These are phyloP conservation scores for Tiliacea citrago DNA, from an alignment of 2,888 invertebrate species.

Conservation along the genomic window DNA sequence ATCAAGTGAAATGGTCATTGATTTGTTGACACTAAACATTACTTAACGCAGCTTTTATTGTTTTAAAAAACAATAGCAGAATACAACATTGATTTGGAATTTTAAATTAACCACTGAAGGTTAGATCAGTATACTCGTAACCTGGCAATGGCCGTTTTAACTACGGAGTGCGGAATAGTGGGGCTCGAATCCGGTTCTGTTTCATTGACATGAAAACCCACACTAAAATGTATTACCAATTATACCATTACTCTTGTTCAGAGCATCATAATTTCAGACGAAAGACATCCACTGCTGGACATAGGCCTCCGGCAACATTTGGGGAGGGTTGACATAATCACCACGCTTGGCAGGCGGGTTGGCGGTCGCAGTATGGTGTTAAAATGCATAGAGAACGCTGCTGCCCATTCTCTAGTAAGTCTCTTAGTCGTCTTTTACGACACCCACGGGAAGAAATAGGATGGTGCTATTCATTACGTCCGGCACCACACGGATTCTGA, in stretches of 20 bases:
- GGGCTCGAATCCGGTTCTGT: slow-evolving; percentile 65
- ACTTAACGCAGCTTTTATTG: slow-evolving; percentile 66
- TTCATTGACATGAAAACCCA: slow-evolving; percentile 61
- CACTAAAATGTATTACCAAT: slow-evolving; percentile 16
- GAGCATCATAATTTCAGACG: too few relatives aligned
- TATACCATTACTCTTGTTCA: slow-evolving; percentile 30
- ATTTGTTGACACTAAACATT: slow-evolving; percentile 17
- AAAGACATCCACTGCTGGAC: too few relatives aligned
- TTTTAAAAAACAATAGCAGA: slow-evolving; percentile 72
- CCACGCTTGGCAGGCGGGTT: too few relatives aligned
- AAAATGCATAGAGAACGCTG: too few relatives aligned
- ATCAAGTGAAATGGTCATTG: slow-evolving; percentile 20
- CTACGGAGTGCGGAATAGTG: slow-evolving; percentile 51
- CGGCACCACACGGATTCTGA: too few relatives aligned
- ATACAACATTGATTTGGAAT: slow-evolving; percentile 70
- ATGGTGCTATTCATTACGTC: too few relatives aligned
- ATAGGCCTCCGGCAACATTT: too few relatives aligned
- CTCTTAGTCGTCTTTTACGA: too few relatives aligned
- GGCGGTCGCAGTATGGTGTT: too few relatives aligned
- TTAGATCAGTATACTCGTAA: slow-evolving; percentile 62
- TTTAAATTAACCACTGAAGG: slow-evolving; percentile 67
- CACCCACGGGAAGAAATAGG: too few relatives aligned
- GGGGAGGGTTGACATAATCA: too few relatives aligned
- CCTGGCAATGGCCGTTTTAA: slow-evolving; percentile 74
- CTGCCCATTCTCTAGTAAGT: too few relatives aligned